Evolutionary conservation across 2,888 invertebrate genomes (phyloP).

Genomic region (Sympetrum striolatum): DNA sequence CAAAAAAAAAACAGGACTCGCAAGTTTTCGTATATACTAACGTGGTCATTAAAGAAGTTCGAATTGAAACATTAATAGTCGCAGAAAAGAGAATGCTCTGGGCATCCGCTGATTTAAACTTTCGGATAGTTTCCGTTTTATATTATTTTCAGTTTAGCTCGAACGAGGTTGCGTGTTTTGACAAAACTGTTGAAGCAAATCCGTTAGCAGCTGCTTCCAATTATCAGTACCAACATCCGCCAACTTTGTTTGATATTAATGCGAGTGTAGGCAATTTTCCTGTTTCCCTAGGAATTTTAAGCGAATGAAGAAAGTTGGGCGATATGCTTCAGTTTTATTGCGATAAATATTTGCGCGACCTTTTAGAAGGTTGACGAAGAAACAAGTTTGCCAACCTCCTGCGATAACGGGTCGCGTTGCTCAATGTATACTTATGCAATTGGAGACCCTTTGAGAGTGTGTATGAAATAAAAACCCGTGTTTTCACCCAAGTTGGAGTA

Average conservation of each 20-base stretch:
- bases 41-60: too few relatives aligned
- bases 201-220: not conserved
- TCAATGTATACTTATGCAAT: not conserved
- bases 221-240: not conserved
- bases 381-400: not conserved
- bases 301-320: not conserved
- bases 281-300: not conserved
- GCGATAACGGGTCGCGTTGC: not conserved
- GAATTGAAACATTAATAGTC: too few relatives aligned
- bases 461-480: not conserved
- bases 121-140: too few relatives aligned
- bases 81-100: too few relatives aligned
- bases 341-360: not conserved
- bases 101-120: too few relatives aligned
- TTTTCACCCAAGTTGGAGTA: not conserved
- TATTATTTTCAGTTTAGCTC: too few relatives aligned
- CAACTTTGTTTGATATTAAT: not conserved
- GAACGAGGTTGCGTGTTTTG: not conserved
- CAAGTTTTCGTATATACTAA: too few relatives aligned
- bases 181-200: not conserved
- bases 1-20: too few relatives aligned
- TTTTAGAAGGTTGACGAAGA: not conserved
- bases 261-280: not conserved
- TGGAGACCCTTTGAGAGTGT: not conserved
- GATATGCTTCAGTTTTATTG: not conserved